Evolutionary conservation across 2,888 invertebrate species (phyloP).

Genomic region (Ariolimax columbianus): DNA sequence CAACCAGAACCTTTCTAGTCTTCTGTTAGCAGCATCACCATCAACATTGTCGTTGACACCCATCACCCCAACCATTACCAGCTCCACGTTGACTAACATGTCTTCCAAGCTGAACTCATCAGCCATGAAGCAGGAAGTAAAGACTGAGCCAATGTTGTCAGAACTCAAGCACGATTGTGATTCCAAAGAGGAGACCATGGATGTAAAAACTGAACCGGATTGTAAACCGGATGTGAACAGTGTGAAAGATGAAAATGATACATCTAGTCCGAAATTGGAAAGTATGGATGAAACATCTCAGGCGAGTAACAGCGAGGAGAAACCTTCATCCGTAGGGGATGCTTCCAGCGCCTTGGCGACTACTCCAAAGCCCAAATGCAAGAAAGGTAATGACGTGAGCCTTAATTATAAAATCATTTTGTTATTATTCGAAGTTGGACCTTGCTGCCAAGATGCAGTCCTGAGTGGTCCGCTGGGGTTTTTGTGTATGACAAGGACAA

Average conservation of each 20-base stretch:
- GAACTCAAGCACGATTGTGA: slow-evolving; percentile 55
- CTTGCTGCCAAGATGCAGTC: too few species aligned
- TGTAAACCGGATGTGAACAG: slow-evolving; percentile 55
- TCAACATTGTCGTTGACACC: slow-evolving; percentile 35
- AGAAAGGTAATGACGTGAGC: slow-evolving; percentile 57
- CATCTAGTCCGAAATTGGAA: slow-evolving; percentile 53
- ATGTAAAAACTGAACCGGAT: slow-evolving; percentile 63
- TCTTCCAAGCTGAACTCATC: slow-evolving; percentile 75
- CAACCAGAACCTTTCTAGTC: slow-evolving; percentile 56
- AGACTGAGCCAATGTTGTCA: slow-evolving; percentile 42
- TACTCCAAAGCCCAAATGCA: slow-evolving; percentile 50
- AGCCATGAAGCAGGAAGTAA: slow-evolving; percentile 63
- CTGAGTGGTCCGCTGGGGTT: too few species aligned
- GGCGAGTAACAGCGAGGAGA: slow-evolving; percentile 47
- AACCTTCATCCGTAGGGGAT: slow-evolving; percentile 40
- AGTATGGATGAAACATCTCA: slow-evolving; percentile 52
- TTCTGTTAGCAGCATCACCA: slow-evolving; percentile 52
- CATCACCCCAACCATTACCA: slow-evolving; percentile 41
- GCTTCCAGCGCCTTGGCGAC: slow-evolving; percentile 26
- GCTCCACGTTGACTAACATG: slow-evolving; percentile 58
- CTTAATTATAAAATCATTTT: too few species aligned
- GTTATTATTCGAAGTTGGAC: too few species aligned
- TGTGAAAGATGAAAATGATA: slow-evolving; percentile 49
- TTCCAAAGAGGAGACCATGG: slow-evolving; percentile 65
- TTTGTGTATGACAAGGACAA: too few species aligned